A percentile compares a stretch with the other conserved stretches of the same genome.
phyloP scores from a whole-genome alignment of 1,140 invertebrate species.

The Patella vulgata region DNA sequence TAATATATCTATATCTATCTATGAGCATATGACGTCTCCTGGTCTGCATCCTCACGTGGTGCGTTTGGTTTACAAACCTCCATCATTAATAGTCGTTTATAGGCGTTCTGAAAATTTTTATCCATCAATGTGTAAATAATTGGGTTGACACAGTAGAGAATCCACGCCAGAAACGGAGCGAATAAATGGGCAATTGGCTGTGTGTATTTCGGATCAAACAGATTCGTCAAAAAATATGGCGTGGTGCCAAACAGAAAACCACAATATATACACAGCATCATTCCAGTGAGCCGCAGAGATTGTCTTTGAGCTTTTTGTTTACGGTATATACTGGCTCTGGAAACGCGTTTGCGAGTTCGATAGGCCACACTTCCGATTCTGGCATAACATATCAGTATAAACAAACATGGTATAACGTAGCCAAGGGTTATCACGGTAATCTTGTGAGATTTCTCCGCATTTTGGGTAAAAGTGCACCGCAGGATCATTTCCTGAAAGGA shows the following conservation, averaged over 20 bases:
- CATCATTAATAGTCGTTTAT: slow-evolving; percentile 32
- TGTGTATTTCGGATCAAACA: slow-evolving; percentile 35
- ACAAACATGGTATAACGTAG: slow-evolving; percentile 53
- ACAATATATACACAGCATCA: slow-evolving; percentile 54
- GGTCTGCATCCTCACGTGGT: too few relatives aligned
- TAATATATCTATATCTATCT: too few relatives aligned
- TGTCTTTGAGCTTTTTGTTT: slow-evolving; percentile 31
- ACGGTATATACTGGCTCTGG: slow-evolving; percentile 31
- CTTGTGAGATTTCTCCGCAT: slow-evolving; percentile 47
- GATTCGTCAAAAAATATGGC: slow-evolving; percentile 49
- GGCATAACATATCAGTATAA: slow-evolving; percentile 55
- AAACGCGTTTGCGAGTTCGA: slow-evolving; percentile 40
- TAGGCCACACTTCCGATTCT: slow-evolving; percentile 53
- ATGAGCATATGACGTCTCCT: too few relatives aligned
- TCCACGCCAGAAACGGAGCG: slow-evolving; percentile 45
- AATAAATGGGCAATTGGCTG: slow-evolving; percentile 45
- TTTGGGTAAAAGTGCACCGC: slow-evolving; percentile 51
- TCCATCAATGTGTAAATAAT: slow-evolving; percentile 53
- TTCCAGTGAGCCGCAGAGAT: slow-evolving; percentile 45
- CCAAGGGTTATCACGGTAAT: slow-evolving; percentile 48
- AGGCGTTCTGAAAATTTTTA: slow-evolving; percentile 42
- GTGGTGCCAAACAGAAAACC: slow-evolving; percentile 49
- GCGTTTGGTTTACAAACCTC: background rate
- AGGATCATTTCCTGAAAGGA: slow-evolving; percentile 46
- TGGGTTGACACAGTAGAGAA: slow-evolving; percentile 47